Evolutionary conservation across 2,888 invertebrate species (phyloP), one percentile per base, ranked within the genome.

Genomic region (Agrochola circellaris): DNA sequence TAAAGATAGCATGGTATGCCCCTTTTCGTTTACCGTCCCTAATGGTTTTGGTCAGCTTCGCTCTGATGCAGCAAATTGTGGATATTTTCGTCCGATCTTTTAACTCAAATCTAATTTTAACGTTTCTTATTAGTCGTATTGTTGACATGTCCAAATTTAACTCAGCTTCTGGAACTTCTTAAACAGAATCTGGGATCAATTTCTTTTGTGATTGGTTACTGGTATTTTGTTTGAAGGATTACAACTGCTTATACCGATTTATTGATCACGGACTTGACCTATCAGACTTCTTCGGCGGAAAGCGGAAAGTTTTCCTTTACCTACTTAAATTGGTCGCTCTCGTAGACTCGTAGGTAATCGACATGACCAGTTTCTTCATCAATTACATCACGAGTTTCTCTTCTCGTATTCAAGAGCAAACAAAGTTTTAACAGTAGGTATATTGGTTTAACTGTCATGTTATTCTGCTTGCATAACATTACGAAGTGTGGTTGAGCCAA

Each of bases 381-480:
- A 58, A 67, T 81, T 81, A 71, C 58, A 42, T 77, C 61, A 81
- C 26, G 30, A 77, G 77, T 77, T 82, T 82, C 71, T 82, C 62
- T 62, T 62, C 45, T 79, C 15, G 51, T 58, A 42, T 77, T 81
- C 38, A 66, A 71, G 48, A 56, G 67, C 34, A 58, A 68, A 81
- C 67, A 65, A 30, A 30, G 26, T 15, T 7, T 51, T 61, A 26
- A 45, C 45, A 30, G 30, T 48, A 11, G 34, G 20, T 61, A 51
- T 65, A 67, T 67, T 67, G n/a, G 38, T 80, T 26, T 68, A 56
- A 23, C 62, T 51, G 20, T 51, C 26, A n/a, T 45, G n/a, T 79
- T 15, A 15, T 51, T 26, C 17, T 66, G 34, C 45, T 34, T 78
- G n/a, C 45, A 26, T 64, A 65, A 60, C 48, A 38, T 66, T 60